These are phyloP conservation scores for Edolisoma coerulescens DNA, from an alignment of 2,113 vertebrate species.

Conservation along the genomic window DNA sequence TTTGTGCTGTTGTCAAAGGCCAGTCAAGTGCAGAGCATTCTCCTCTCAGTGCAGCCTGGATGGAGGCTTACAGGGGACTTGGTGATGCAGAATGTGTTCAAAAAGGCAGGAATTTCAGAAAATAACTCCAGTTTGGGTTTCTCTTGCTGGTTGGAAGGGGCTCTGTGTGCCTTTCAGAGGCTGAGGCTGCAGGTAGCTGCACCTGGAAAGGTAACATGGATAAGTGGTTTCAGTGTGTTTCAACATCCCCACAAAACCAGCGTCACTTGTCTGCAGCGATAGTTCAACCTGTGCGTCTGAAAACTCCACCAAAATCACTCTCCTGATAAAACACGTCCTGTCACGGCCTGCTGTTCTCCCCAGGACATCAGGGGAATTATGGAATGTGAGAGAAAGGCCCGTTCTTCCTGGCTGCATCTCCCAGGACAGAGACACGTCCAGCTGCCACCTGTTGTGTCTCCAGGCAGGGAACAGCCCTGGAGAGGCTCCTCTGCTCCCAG, in stretches of 20 bases:
- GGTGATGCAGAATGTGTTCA: not conserved
- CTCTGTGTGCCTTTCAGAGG: not conserved
- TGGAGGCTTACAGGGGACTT: not conserved
- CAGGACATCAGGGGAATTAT: not conserved
- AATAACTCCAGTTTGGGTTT: not conserved
- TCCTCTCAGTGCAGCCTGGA: not conserved
- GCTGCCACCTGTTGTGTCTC: not conserved
- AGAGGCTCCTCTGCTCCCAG: not conserved
- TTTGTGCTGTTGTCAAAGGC: not conserved
- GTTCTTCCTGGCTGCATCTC: rapidly evolving
- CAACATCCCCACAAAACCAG: not conserved
- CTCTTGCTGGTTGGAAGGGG: not conserved
- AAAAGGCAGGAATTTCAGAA: not conserved
- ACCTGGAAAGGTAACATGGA: not conserved
- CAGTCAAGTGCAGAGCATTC: not conserved
- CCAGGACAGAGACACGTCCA: rapidly evolving
- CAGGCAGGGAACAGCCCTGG: not conserved
- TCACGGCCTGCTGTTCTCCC: rapidly evolving
- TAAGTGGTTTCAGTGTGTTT: not conserved
- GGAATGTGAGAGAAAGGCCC: not conserved
- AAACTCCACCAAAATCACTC: not conserved
- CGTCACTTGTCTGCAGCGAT: rapidly evolving
- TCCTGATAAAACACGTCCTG: not conserved
- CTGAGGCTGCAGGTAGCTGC: not conserved
- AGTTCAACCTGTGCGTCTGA: rapidly evolving